These are phyloP conservation scores for Apteryx owenii DNA, from an alignment of 2,113 vertebrate species.

Conservation along the genomic window DNA sequence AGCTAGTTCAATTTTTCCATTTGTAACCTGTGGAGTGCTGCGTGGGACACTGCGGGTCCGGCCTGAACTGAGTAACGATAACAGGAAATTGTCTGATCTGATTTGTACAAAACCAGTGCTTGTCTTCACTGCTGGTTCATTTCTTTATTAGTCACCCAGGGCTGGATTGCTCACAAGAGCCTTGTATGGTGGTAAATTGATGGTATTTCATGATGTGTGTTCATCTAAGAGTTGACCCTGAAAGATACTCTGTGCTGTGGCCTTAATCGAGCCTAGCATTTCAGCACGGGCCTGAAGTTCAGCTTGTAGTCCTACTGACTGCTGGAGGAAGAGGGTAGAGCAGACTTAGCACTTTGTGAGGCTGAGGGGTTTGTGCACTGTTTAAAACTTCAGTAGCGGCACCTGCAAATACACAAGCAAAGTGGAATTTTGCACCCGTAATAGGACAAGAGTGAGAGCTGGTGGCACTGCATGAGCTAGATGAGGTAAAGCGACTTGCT, in stretches of 20 bases:
- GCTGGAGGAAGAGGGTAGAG: background rate
- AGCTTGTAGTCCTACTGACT: background rate
- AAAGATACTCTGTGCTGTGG: background rate
- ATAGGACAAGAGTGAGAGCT: background rate
- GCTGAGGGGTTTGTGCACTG: background rate
- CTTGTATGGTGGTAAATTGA: fast-evolving
- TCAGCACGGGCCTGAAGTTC: background rate
- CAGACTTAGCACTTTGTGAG: no score
- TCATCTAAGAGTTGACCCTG: background rate
- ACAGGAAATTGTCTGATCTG: background rate
- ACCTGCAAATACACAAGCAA: background rate
- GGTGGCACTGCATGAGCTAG: background rate
- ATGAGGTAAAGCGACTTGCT: background rate
- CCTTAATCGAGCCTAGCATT: background rate
- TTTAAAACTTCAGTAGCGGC: background rate
- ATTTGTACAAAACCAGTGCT: fast-evolving
- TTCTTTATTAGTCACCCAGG: background rate
- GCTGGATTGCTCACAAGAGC: background rate
- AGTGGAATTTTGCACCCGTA: background rate
- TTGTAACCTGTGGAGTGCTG: background rate
- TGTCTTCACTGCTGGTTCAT: fast-evolving
- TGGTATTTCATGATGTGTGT: background rate
- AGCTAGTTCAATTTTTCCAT: constrained; percentile 12
- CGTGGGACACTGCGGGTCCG: background rate
- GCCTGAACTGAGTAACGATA: background rate